Evolutionary conservation across 2,888 invertebrate species (phyloP).

Genomic region (Apodemia duryi): DNA sequence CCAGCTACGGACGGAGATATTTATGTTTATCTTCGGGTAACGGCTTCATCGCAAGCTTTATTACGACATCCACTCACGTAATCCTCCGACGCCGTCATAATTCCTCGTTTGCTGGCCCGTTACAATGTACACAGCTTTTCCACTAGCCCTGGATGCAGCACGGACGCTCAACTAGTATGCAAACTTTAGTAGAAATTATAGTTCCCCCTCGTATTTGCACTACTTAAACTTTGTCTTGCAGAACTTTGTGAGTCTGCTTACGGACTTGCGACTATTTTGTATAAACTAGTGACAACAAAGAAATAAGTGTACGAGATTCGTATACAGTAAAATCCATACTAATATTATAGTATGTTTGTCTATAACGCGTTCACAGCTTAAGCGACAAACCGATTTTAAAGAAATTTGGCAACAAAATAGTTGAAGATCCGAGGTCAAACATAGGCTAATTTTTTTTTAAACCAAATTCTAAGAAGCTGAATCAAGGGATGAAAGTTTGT

Average conservation of each 20-base stretch:
- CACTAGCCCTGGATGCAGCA: constrained; percentile 50
- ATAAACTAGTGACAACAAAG: neutral
- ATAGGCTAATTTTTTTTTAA: too few relatives aligned
- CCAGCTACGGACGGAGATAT: constrained; percentile 69
- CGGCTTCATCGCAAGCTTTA: constrained; percentile 80
- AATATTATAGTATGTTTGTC: too few relatives aligned
- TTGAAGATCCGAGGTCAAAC: too few relatives aligned
- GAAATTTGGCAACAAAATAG: too few relatives aligned
- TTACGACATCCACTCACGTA: constrained; percentile 80
- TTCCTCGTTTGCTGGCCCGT: constrained; percentile 72
- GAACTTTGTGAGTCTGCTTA: constrained; percentile 14
- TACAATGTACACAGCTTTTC: constrained; percentile 70
- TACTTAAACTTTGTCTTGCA: constrained; percentile 16
- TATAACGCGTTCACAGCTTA: too few relatives aligned
- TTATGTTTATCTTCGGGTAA: constrained; percentile 79
- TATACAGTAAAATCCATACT: neutral
- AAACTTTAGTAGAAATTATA: constrained; percentile 30
- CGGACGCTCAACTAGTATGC: constrained; percentile 35
- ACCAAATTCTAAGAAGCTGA: too few relatives aligned
- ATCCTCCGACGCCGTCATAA: constrained; percentile 76
- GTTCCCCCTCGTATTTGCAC: constrained; percentile 13
- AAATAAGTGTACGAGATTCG: neutral
- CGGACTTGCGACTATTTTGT: constrained; percentile 19
- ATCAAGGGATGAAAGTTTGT: too few relatives aligned
- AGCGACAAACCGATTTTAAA: too few relatives aligned